Base-by-base conservation (phyloP, 2,888 invertebrate genomes). In the Drosophila seclusa region DNA sequence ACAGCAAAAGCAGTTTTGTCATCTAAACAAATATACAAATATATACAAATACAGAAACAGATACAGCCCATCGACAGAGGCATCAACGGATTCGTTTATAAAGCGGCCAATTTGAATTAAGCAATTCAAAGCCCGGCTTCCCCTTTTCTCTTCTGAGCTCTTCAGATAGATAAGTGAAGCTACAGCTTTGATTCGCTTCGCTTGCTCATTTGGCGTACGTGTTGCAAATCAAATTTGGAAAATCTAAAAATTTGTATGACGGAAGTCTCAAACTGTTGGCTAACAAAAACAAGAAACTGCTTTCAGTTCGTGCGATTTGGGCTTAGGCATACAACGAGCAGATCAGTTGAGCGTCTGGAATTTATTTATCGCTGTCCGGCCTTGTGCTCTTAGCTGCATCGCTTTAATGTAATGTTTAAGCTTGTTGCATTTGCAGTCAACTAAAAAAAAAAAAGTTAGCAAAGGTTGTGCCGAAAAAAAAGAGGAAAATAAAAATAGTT, bases 141-240 rank as follows among this genome's bases (percentile, higher is more conserved):
- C 50, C 18, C 49, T 11, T n/a, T 29, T 10, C 42, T 29, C 59
- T 34, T n/a, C 16, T 27, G 31, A 31, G 8, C 42, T 58, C 42
- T 13, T 21, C 18, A 11, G 16, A 65, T 63, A 48, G 29, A 50
- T 42, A 42, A 18, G 13, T 52, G 50, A 62, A 50, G 29, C n/a
- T 13, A 10, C 5, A 3, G 10, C 34, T 34, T 29, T 52, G 65
- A 67, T 50, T 66, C 32, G 45, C 53, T 29, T 32, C 31, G 42
- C 11, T 42, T 42, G 57, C 59, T 50, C 38, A 54, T 34, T 32
- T 53, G 13, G 52, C 64, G 76, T 83, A 83, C 83, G 87, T 83
- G 82, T 87, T 82, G 84, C 79, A 78, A 76, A 87, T 76, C 38
- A 61, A 62, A 63, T 71, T 77, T 74, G 67, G 29, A 31, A 83